Evolutionary conservation across 2,888 invertebrate species (phyloP).

Genomic region (Dexiosoma caninum): DNA sequence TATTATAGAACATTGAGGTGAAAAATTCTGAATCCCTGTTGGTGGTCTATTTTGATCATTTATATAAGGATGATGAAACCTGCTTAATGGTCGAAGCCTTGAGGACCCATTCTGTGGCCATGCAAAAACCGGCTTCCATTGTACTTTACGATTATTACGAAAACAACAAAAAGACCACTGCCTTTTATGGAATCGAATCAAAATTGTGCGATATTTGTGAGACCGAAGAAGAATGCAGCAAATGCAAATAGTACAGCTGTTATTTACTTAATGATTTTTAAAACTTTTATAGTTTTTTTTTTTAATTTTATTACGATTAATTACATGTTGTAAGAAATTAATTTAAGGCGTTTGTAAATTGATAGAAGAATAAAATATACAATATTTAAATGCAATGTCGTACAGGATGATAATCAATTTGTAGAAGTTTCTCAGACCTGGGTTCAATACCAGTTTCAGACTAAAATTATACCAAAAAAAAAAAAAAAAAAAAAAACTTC

Average conservation of each 20-base stretch:
- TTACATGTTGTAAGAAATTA: too few species aligned
- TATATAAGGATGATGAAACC: slow-evolving; percentile 80
- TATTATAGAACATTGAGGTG: slow-evolving; percentile 81
- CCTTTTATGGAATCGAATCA: slow-evolving; percentile 70
- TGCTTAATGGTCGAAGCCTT: slow-evolving; percentile 92
- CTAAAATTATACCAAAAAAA: too few species aligned
- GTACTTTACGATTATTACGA: slow-evolving; percentile 94
- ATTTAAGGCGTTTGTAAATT: too few species aligned
- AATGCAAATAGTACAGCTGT: slow-evolving; percentile 47
- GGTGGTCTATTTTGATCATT: slow-evolving; percentile 85
- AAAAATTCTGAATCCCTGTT: slow-evolving; percentile 82
- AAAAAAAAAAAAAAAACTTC: too few species aligned
- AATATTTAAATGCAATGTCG: too few species aligned
- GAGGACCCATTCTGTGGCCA: slow-evolving; percentile 89
- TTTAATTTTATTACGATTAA: too few species aligned
- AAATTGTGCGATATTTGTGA: slow-evolving; percentile 84
- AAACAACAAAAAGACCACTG: slow-evolving; percentile 79
- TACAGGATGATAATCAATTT: too few species aligned
- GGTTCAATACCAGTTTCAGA: too few species aligned
- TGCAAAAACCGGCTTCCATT: slow-evolving; percentile 91
- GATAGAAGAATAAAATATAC: too few species aligned
- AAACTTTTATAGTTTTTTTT: too few species aligned
- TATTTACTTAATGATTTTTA: neutral
- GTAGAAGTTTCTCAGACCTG: too few species aligned
- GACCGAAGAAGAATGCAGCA: slow-evolving; percentile 60